Evolutionary conservation across 2,888 invertebrate species (phyloP), one percentile per base, ranked within the genome.

Genomic region (Parapristionchus giblindavisi): DNA sequence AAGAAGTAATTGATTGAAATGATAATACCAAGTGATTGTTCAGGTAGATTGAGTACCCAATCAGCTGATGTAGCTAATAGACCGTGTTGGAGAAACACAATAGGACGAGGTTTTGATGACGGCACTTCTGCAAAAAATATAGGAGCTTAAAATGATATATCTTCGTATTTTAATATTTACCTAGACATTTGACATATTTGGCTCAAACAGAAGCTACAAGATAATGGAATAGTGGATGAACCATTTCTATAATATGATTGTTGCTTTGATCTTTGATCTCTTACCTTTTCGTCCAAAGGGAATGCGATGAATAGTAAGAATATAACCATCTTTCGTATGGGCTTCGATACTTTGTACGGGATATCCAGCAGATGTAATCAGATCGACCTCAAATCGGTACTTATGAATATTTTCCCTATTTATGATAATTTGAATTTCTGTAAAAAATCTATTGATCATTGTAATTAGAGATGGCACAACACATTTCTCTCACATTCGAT

Each of bases 1-100:
- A 24, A 8, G 8, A 6, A 6, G n/a, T 56, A 17, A 6, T 17
- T 6, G 36, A 43, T 34, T 65, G 38, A 21, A 17, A 34, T 40
- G 21, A 34, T 8, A 61, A 32, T 24, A 74, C 74, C 74, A 17
- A 74, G 63, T 27, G 58, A 58, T 52, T 74, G 74, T 29, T 75
- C 56, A n/a, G 75, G 75, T 43, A 51, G 68, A 32, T 76, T 76
- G 27, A 56, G 73, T 34, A 81, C 81, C 80, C 81, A 83, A 51
- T 84, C 83, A 21, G 81, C 81, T 29, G 77, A 77, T 24, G 81
- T 75, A 8, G 81, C 83, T 24, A 84, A 66, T n/a, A 83, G 72
- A 6, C 83, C 83, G 71, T 83, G 83, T 61, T 84, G 84, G 29
- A 83, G 76, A 71, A 84, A 83, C 36, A 84, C 79, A 17, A 83